A percentile compares a stretch with the other conserved stretches of the same genome.
Conservation (phyloP, 2,888 invertebrate genomes). For the Aphidoletes aphidimyza region DNA sequence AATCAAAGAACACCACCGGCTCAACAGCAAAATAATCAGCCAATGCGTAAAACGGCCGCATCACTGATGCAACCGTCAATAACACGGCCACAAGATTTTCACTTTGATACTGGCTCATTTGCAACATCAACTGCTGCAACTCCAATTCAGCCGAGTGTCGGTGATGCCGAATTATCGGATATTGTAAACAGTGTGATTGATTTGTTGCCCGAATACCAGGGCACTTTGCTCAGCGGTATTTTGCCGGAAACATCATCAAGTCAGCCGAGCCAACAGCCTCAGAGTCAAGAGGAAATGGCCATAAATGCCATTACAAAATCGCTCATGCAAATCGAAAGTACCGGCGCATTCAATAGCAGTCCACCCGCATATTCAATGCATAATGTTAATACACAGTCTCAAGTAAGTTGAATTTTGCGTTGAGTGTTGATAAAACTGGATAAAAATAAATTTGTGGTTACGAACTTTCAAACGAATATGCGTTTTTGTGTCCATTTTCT, state of each 20-base stretch:
- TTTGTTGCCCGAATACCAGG: conserved; percentile 72
- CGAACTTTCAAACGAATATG: too few species aligned
- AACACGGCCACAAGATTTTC: conserved; percentile 56
- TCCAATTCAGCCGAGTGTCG: conserved; percentile 63
- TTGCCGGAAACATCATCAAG: conserved; percentile 43
- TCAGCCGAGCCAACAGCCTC: conserved; percentile 60
- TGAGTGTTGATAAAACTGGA: too few species aligned
- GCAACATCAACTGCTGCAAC: conserved; percentile 62
- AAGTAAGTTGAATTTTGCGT: conserved; percentile 59
- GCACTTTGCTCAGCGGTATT: conserved; percentile 54
- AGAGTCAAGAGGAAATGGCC: conserved; percentile 77
- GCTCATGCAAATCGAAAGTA: conserved; percentile 86
- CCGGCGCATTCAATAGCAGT: conserved; percentile 63
- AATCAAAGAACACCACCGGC: conserved; percentile 58
- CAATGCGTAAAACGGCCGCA: conserved; percentile 56
- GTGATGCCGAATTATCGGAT: conserved; percentile 80
- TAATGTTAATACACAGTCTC: conserved; percentile 59
- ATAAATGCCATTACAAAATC: conserved; percentile 91
- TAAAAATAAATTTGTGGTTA: too few species aligned
- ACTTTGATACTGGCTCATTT: conserved; percentile 58
- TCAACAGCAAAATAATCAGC: conserved; percentile 61
- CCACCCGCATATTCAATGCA: conserved; percentile 58
- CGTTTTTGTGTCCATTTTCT: conserved; percentile 47
- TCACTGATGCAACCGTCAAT: conserved; percentile 55
- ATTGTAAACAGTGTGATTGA: conserved; percentile 88